A percentile compares a stretch with the other conserved stretches of the same genome.
Evolutionary conservation across 2,888 invertebrate genomes (phyloP).

Genomic region (Parnassius glacialis): DNA sequence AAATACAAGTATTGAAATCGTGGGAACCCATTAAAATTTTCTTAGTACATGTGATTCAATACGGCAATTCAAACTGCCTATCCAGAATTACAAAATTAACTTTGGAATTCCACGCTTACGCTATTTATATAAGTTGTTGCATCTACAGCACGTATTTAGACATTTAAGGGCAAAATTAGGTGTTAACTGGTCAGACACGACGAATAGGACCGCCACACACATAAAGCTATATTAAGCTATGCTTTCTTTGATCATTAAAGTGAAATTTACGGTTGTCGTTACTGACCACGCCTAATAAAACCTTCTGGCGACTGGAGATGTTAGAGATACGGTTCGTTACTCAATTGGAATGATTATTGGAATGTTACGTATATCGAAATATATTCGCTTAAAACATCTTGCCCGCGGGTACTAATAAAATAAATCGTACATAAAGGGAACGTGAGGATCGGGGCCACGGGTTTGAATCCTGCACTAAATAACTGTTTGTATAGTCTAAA

Average conservation of each 20-base stretch:
- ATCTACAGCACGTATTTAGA: constrained; percentile 15
- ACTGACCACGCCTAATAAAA: constrained; percentile 42
- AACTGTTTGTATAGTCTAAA: too few relatives aligned
- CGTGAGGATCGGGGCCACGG: too few relatives aligned
- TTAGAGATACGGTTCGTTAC: constrained; percentile 13
- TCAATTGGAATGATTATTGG: constrained; percentile 8
- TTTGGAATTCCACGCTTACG: constrained; percentile 2
- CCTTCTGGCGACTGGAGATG: constrained; percentile 17
- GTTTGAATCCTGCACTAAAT: too few relatives aligned
- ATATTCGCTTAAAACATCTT: constrained; percentile 3
- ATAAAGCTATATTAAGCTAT: constrained; percentile 38
- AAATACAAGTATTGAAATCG: neutral
- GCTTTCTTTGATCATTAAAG: constrained; percentile 39
- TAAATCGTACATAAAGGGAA: constrained; percentile 1
- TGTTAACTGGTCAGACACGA: constrained; percentile 11
- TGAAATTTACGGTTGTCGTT: constrained; percentile 48
- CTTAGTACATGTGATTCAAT: neutral
- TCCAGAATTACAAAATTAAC: constrained; percentile 6
- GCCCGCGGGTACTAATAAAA: constrained; percentile 8
- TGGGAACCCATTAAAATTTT: constrained; percentile 1
- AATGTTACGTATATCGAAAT: constrained; percentile 2
- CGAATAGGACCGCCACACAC: constrained; percentile 17
- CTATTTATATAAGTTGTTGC: constrained; percentile 12
- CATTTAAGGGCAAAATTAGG: constrained; percentile 24
- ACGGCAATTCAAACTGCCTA: neutral